Evolutionary conservation across 1,140 invertebrate genomes (phyloP).

Genomic region (Bombus fervidus): DNA sequence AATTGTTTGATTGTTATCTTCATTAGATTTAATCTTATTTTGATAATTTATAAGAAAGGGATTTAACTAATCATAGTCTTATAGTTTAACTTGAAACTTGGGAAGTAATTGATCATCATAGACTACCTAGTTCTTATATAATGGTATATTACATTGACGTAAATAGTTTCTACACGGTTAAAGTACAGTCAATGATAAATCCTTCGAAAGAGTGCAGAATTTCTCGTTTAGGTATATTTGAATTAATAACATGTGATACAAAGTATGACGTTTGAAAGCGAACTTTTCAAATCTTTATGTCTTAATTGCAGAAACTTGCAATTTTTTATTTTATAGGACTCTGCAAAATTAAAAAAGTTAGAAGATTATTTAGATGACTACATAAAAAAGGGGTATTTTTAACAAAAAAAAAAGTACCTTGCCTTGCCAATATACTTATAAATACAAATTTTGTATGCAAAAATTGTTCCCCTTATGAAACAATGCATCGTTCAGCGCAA

Average conservation of each 20-base stretch:
- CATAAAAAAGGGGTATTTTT: not conserved
- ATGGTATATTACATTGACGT: not conserved
- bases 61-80: not conserved
- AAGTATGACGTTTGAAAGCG: not conserved
- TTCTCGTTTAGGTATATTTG: not conserved
- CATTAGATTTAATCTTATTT: not conserved
- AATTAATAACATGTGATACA: not conserved
- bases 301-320: not conserved
- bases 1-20: too few relatives aligned
- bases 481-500: not conserved
- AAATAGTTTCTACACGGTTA: not conserved
- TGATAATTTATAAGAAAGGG: not conserved
- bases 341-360: not conserved
- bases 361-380: not conserved
- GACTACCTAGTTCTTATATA: not conserved
- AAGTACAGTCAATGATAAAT: not conserved
- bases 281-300: not conserved
- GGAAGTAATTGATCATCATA: not conserved
- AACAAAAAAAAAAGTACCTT: not conserved
- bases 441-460: not conserved
- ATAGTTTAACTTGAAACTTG: not conserved
- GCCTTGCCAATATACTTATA: not conserved
- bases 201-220: not conserved
- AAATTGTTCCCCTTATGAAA: not conserved
- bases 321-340: not conserved